Base-by-base conservation (phyloP, 2,888 invertebrate genomes). In the Ennomos erosarius region DNA sequence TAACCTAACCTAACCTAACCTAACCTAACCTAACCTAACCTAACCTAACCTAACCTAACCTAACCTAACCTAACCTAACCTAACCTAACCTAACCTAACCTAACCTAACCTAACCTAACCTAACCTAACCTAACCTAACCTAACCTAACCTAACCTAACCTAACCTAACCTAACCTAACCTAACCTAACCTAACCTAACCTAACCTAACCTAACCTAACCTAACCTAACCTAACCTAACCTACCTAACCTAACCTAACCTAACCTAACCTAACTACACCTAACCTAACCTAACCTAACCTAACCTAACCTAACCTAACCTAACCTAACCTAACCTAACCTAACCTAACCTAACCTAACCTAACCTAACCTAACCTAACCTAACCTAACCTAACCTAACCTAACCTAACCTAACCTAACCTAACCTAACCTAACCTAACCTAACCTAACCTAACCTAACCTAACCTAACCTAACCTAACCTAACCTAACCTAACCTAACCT, bases 191-290 rank as follows among this genome's bases (percentile, higher is more conserved):
- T 26, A 26, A 26, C 26, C 26, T 26, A 26, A 26, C 26, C 26
- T 26, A 26, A 26, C 26, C 26, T 4, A 26, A 26, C 26, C 26
- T 26, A 26, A 26, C 26, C 26, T 26, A 26, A 26, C 26, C 26
- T 26, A 26, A 26, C 26, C 26, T 26, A 26, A 26, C 26, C 26
- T 26, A 26, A 26, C 26, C 26, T 26, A 26, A 26, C 26, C 26
- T 26, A 26, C 26, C 26, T 26, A 26, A 26, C 26, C 26, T 60
- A 60, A 60, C 60, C 61, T 61, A 61, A 61, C 61, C 61, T 61
- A 61, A 61, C 61, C 61, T 61, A 26, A 26, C 26, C 26, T 26
- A 26, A 26, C 26, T 4, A 3, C 4, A 26, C 1, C 26, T 26
- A 26, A 26, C 26, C 26, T 26, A 26, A 26, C 26, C 26, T 26